Evolutionary conservation across 2,113 vertebrate genomes (phyloP).

Genomic region (Neopipo cinnamomea): DNA sequence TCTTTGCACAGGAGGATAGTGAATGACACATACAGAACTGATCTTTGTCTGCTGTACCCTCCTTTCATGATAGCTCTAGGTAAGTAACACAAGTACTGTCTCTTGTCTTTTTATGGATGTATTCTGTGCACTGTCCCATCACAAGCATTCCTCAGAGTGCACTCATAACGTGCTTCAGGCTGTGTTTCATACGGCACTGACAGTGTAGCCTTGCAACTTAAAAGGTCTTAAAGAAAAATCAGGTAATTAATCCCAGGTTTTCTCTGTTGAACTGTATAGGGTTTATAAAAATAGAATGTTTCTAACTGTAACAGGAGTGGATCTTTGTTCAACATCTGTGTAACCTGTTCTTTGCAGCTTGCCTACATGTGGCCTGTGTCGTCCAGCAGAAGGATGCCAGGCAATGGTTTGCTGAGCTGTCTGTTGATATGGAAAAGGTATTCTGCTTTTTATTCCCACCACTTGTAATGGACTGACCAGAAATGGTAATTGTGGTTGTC

Average conservation of each 20-base stretch:
- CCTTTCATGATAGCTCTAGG: conserved; percentile 99
- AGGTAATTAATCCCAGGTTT: background rate
- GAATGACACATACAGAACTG: conserved; percentile 98
- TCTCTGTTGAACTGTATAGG: background rate
- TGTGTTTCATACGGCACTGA: background rate
- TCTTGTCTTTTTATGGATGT: background rate
- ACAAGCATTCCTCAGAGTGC: background rate
- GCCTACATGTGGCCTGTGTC: conserved; percentile 96
- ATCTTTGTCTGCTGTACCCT: conserved; percentile 97
- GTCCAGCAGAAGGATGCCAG: conserved; percentile 98
- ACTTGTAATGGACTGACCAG: background rate
- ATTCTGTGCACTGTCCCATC: background rate
- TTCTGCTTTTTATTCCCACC: background rate
- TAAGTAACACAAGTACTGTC: conserved; percentile 69
- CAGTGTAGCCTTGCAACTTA: background rate
- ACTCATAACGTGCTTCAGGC: background rate
- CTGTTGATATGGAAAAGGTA: conserved; percentile 99
- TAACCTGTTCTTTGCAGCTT: conserved; percentile 78
- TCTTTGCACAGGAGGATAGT: conserved; percentile 93
- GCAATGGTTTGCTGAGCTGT: conserved; percentile 98
- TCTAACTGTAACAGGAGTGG: background rate
- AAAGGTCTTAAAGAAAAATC: background rate
- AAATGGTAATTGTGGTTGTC: background rate
- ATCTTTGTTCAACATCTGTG: background rate
- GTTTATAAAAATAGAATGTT: background rate